Evolutionary conservation across 2,113 vertebrate genomes (phyloP).

Genomic region (Saguinus midas): DNA sequence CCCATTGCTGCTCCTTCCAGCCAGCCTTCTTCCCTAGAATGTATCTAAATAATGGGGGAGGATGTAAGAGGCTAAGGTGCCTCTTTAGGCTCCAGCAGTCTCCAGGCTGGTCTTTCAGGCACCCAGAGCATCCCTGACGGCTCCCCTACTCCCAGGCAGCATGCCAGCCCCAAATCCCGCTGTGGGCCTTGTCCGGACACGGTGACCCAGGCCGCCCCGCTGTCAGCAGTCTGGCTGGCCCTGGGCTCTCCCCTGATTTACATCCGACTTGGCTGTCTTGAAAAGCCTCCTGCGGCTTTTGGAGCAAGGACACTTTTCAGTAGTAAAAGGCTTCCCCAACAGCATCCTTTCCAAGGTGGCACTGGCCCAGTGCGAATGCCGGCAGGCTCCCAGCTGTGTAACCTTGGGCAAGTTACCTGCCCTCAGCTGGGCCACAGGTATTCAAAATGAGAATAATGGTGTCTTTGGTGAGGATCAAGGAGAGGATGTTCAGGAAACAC

Average conservation of each 20-base stretch:
- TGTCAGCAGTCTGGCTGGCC: conserved; percentile 27
- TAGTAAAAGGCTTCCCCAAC: conserved; percentile 46
- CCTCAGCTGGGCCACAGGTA: not conserved
- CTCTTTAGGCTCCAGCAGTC: not conserved
- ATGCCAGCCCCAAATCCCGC: not conserved
- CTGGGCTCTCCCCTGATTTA: conserved; percentile 44
- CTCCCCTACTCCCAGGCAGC: not conserved
- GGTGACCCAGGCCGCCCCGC: not conserved
- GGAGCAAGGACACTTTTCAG: not conserved
- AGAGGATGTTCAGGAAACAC: not conserved
- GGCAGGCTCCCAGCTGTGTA: not conserved
- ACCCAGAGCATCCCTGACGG: not conserved
- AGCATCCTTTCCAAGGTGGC: conserved; percentile 63
- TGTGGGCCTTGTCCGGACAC: not conserved
- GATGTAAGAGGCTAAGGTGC: not conserved
- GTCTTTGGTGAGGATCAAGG: not conserved
- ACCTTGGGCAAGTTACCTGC: conserved; percentile 1
- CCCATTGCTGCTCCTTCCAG: not conserved
- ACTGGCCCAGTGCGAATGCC: not conserved
- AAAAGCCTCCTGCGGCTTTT: conserved; percentile 64
- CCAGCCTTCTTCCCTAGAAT: not conserved
- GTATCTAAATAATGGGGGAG: not conserved
- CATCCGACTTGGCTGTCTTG: conserved; percentile 62
- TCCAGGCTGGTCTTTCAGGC: not conserved
- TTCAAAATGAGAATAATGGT: not conserved